Conservation (phyloP, 2,888 invertebrate genomes). For the Hypomecis atomaria region DNA sequence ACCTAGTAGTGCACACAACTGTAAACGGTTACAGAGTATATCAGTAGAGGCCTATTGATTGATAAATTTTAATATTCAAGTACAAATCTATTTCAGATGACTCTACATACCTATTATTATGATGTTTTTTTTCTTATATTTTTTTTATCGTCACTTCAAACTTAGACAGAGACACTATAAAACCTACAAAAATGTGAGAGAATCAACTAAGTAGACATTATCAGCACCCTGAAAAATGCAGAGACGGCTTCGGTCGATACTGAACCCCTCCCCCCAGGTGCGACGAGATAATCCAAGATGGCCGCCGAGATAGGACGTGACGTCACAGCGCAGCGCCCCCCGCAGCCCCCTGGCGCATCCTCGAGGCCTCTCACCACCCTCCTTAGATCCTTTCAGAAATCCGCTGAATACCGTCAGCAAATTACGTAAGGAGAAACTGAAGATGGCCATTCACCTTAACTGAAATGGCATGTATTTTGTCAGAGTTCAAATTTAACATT, state of each 20-base stretch:
- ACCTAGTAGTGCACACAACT: too few relatives aligned
- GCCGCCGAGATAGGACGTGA: slow-evolving; percentile 85
- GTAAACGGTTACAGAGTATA: too few relatives aligned
- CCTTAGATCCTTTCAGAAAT: slow-evolving; percentile 84
- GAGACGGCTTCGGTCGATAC: slow-evolving; percentile 76
- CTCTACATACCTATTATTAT: too few relatives aligned
- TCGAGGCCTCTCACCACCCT: slow-evolving; percentile 82
- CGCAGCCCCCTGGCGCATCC: slow-evolving; percentile 70
- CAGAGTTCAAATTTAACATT: not conserved
- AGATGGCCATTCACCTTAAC: not conserved
- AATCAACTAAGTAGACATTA: slow-evolving; percentile 56
- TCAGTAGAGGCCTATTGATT: too few relatives aligned
- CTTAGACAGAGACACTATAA: not conserved
- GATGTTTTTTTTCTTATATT: too few relatives aligned
- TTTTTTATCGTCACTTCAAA: too few relatives aligned
- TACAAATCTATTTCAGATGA: too few relatives aligned
- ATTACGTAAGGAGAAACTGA: slow-evolving; percentile 24
- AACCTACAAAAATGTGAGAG: slow-evolving; percentile 33
- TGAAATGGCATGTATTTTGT: not conserved
- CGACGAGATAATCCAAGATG: slow-evolving; percentile 85
- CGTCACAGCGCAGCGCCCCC: slow-evolving; percentile 77
- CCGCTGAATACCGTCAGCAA: slow-evolving; percentile 65
- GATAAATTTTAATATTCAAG: too few relatives aligned
- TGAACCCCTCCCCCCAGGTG: slow-evolving; percentile 80
- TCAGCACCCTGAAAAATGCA: slow-evolving; percentile 78